Percentiles rank a stretch among this genome's conserved stretches.
phyloP scores from a whole-genome alignment of 2,797 vertebrate species.

The Oreochromis grahami region DNA sequence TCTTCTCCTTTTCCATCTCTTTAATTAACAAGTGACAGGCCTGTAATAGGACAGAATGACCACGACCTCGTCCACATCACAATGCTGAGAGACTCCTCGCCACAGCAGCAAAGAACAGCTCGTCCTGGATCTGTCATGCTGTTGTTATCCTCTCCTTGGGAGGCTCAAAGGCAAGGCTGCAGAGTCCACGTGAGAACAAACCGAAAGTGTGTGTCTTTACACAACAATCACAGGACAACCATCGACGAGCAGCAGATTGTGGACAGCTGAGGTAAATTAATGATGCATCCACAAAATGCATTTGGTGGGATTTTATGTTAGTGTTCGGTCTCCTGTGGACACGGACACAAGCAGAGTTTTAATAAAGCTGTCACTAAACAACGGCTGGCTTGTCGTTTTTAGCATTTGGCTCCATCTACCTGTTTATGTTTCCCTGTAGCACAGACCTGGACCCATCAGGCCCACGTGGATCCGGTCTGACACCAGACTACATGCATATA shows the following conservation, averaged over 20 bases:
- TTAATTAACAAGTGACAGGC: slow-evolving; percentile 27
- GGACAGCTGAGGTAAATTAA: neutral
- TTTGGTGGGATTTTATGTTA: neutral
- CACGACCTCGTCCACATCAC: slow-evolving; percentile 28
- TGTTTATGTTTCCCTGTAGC: neutral
- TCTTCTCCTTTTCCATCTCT: neutral
- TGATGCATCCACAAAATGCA: neutral
- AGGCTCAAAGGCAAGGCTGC: neutral
- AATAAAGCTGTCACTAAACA: neutral
- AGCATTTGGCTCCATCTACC: neutral
- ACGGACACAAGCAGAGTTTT: neutral
- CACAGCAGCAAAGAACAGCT: slow-evolving; percentile 24
- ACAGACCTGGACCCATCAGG: neutral
- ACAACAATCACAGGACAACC: neutral
- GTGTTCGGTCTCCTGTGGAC: neutral
- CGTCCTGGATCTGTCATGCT: slow-evolving; percentile 28
- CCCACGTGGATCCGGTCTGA: neutral
- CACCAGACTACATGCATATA: neutral
- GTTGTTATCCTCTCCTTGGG: neutral
- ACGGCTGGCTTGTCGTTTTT: neutral
- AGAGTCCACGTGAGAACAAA: neutral
- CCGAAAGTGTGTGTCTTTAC: neutral
- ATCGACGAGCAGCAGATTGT: neutral
- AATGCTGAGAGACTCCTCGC: neutral
- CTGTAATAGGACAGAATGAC: slow-evolving; percentile 28